These are phyloP conservation scores for Microplitis deprimator DNA, from an alignment of 2,888 invertebrate genomes.

Conservation along the genomic window DNA sequence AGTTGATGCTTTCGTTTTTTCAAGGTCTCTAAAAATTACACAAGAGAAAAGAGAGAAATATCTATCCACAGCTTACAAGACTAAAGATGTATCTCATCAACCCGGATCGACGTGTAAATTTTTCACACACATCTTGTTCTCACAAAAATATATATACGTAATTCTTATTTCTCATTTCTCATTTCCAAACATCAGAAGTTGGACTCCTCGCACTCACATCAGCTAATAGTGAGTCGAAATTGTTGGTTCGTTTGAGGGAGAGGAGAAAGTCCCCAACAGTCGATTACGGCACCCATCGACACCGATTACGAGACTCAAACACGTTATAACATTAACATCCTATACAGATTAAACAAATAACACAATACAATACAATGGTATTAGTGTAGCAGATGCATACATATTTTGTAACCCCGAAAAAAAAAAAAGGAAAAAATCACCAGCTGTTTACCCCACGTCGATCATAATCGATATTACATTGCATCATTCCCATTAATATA, in stretches of 20 bases:
- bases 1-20: neutral
- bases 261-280: conserved; percentile 47
- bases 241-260: conserved; percentile 36
- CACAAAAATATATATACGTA: neutral
- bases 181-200: neutral
- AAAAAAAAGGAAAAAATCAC: conserved; percentile 21
- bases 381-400: conserved; percentile 15
- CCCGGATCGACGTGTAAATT: neutral
- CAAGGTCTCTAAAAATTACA: conserved; percentile 1
- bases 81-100: conserved; percentile 1
- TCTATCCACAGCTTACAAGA: neutral
- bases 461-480: conserved; percentile 39
- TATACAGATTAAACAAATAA: conserved; percentile 28
- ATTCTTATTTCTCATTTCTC: neutral
- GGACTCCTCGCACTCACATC: neutral
- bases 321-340: neutral
- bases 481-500: conserved; percentile 4
- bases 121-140: neutral
- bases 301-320: conserved; percentile 48
- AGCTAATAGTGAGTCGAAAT: neutral
- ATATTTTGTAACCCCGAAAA: conserved; percentile 14
- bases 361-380: conserved; percentile 14
- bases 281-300: conserved; percentile 47
- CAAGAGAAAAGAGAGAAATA: neutral
- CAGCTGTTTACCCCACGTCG: conserved; percentile 48